Conservation (phyloP, 2,113 vertebrate genomes). For the Anser brachyrhynchus region DNA sequence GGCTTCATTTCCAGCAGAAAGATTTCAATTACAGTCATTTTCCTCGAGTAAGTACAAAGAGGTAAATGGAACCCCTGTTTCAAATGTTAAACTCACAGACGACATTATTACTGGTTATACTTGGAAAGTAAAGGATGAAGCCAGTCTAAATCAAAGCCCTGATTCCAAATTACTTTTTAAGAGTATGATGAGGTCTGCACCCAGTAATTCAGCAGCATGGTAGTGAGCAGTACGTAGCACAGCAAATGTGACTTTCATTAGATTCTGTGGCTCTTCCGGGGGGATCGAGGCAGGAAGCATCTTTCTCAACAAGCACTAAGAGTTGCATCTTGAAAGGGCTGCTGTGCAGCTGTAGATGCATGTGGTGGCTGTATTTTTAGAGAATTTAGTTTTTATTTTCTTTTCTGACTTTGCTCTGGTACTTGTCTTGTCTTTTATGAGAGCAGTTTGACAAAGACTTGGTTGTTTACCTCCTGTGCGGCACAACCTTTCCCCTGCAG, state of each 20-base stretch:
- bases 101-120: slow-evolving; percentile 53
- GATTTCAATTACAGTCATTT: slow-evolving; percentile 74
- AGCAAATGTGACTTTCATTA: not conserved
- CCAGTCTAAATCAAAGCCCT: slow-evolving; percentile 61
- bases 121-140: slow-evolving; percentile 61
- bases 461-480: not conserved
- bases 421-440: not conserved
- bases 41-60: slow-evolving; percentile 55
- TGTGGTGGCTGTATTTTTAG: not conserved
- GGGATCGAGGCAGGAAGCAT: not conserved
- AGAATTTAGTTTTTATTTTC: not conserved
- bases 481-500: not conserved
- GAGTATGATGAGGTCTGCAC: slow-evolving; percentile 43
- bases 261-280: not conserved
- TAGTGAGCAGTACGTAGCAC: not conserved
- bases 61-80: slow-evolving; percentile 69
- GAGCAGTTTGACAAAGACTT: not conserved
- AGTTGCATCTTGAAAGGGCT: slow-evolving; percentile 1
- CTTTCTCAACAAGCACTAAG: not conserved
- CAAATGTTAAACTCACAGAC: slow-evolving; percentile 59
- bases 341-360: not conserved
- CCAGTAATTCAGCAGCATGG: slow-evolving; percentile 41
- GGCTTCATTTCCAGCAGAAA: slow-evolving; percentile 67
- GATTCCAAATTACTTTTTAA: slow-evolving; percentile 42
- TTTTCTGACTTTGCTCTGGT: not conserved